Conservation (phyloP, 2,888 invertebrate species). For the Atethmia centrago region DNA sequence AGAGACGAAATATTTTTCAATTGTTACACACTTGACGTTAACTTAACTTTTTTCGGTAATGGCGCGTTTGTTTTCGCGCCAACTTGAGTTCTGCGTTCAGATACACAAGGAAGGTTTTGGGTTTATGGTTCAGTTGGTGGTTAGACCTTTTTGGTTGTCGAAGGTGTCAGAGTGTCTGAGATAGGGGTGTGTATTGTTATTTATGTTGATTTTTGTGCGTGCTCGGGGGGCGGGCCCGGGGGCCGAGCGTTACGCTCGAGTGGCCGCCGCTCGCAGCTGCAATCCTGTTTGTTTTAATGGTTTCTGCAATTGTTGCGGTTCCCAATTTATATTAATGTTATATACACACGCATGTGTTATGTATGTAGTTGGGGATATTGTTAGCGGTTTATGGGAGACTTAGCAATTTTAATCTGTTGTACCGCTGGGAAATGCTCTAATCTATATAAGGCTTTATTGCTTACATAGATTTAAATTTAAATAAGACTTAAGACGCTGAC, state of each 20-base stretch:
- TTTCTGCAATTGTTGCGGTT: constrained; percentile 83
- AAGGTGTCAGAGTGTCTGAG: constrained; percentile 84
- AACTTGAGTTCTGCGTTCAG: constrained; percentile 64
- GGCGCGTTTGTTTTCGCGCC: constrained; percentile 17
- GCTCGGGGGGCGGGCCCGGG: constrained; percentile 85
- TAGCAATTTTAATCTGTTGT: constrained; percentile 71
- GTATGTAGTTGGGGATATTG: constrained; percentile 70
- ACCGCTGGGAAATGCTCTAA: constrained; percentile 59
- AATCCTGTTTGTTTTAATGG: constrained; percentile 88
- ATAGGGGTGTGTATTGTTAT: constrained; percentile 91
- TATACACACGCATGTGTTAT: constrained; percentile 77
- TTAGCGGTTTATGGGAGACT: constrained; percentile 80
- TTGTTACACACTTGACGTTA: constrained; percentile 87
- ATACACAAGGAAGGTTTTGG: constrained; percentile 59
- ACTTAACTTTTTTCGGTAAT: constrained; percentile 67
- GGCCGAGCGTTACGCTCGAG: constrained; percentile 86
- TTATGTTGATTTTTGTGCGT: constrained; percentile 90
- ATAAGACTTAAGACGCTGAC: no score
- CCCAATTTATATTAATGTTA: constrained; percentile 79
- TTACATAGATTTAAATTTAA: neutral
- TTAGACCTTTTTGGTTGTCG: constrained; percentile 66
- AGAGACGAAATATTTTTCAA: constrained; percentile 90
- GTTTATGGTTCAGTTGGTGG: constrained; percentile 50
- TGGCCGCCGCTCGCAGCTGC: constrained; percentile 86
- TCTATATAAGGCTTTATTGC: neutral